Evolutionary conservation across 2,888 invertebrate genomes (phyloP).

Genomic region (Icerya purchasi): DNA sequence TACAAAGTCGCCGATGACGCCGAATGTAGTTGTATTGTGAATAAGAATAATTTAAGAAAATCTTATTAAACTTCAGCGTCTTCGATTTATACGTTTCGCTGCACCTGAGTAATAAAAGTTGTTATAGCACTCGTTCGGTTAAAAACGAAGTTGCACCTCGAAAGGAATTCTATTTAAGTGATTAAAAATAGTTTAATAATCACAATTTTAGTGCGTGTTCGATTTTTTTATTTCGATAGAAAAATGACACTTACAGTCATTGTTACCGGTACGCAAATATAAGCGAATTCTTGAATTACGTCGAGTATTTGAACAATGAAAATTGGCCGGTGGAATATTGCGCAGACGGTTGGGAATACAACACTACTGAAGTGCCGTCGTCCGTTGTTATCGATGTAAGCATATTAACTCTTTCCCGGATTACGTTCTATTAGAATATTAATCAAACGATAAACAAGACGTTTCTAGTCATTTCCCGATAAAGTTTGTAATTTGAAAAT

Average conservation of each 20-base stretch:
- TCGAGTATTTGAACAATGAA: slow-evolving; percentile 24
- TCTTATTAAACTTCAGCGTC: too few species aligned
- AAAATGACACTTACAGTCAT: slow-evolving; percentile 25
- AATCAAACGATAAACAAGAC: not conserved
- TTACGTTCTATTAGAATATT: not conserved
- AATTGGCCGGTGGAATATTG: slow-evolving; percentile 45
- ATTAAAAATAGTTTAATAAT: too few species aligned
- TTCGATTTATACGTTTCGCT: not conserved
- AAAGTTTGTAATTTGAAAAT: too few species aligned
- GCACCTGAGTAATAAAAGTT: not conserved
- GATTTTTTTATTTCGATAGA: too few species aligned
- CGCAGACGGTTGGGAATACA: slow-evolving; percentile 57
- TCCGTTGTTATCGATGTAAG: slow-evolving; percentile 64
- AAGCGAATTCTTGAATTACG: slow-evolving; percentile 32
- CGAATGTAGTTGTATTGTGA: too few species aligned
- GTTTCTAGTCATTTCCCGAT: too few species aligned
- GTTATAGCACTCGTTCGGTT: not conserved
- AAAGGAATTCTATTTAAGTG: too few species aligned
- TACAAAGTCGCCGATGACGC: too few species aligned
- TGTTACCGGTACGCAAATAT: slow-evolving; percentile 51
- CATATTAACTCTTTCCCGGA: not conserved
- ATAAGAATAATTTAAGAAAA: too few species aligned
- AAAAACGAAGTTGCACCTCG: too few species aligned
- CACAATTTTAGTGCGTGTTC: too few species aligned
- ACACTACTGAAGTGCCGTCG: slow-evolving; percentile 42